Percentiles rank a stretch among this genome's conserved stretches.
Conservation (phyloP, 2,888 invertebrate genomes). For the Cyclophora punctaria region DNA sequence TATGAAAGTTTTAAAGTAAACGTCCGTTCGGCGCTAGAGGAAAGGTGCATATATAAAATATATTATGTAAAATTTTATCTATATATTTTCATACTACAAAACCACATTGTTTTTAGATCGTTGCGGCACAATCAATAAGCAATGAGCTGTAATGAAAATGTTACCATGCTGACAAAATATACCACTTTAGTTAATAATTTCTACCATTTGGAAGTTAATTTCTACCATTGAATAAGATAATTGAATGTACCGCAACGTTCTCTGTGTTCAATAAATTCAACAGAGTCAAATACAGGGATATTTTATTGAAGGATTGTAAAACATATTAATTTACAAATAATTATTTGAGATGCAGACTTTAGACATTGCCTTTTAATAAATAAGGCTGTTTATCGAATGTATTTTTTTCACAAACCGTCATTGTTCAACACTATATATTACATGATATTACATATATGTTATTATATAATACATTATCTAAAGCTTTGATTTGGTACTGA, state of each 20-base stretch:
- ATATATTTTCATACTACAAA: slow-evolving; percentile 67
- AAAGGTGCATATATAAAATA: slow-evolving; percentile 42
- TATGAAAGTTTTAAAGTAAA: slow-evolving; percentile 17
- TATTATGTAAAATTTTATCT: slow-evolving; percentile 45
- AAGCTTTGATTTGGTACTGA: slow-evolving; percentile 73
- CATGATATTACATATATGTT: too few relatives aligned
- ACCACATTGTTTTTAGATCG: slow-evolving; percentile 42
- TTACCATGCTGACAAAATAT: not conserved
- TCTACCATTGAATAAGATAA: slow-evolving; percentile 19
- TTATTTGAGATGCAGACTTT: slow-evolving; percentile 5
- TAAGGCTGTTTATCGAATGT: slow-evolving; percentile 26
- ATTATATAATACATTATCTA: slow-evolving; percentile 27
- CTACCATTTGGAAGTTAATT: too few relatives aligned
- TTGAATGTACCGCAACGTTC: slow-evolving; percentile 48
- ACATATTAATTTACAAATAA: slow-evolving; percentile 38
- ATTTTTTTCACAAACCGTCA: slow-evolving; percentile 23
- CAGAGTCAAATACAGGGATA: slow-evolving; percentile 74
- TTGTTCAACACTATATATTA: slow-evolving; percentile 26
- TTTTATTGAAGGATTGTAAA: slow-evolving; percentile 55
- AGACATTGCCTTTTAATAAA: slow-evolving; percentile 21
- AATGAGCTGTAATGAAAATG: slow-evolving; percentile 6
- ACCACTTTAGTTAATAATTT: too few relatives aligned
- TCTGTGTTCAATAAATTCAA: slow-evolving; percentile 68
- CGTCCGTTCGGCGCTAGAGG: slow-evolving; percentile 26
- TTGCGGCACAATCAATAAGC: slow-evolving; percentile 21